Conservation (phyloP, 2,113 vertebrate genomes). For the Lampris incognitus region DNA sequence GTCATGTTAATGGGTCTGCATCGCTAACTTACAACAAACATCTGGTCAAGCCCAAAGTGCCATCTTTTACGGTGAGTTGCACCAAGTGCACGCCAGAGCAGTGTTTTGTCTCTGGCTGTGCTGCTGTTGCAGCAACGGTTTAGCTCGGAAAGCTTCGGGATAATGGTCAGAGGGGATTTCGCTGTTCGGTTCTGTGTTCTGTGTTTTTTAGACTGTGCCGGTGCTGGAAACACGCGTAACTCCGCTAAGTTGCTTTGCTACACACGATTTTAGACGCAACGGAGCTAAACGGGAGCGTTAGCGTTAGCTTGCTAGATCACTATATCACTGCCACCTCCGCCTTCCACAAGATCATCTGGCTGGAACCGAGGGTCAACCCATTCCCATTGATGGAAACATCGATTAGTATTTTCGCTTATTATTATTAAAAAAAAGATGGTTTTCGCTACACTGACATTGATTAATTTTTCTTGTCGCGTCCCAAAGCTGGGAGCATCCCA, state of each 20-base stretch:
- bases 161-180: background rate
- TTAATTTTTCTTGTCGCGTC: too few species aligned
- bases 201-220: background rate
- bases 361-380: slow-evolving; percentile 39
- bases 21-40: slow-evolving; percentile 52
- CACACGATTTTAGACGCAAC: background rate
- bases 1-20: slow-evolving; percentile 63
- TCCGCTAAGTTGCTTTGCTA: background rate
- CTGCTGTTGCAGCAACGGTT: slow-evolving; percentile 46
- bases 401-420: slow-evolving; percentile 2
- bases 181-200: background rate
- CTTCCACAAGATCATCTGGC: slow-evolving; percentile 4
- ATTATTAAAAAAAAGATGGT: background rate
- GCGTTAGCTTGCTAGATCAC: slow-evolving; percentile 62
- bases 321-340: slow-evolving; percentile 19
- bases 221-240: too few species aligned
- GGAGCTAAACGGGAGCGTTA: slow-evolving; percentile 32
- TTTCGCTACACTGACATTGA: background rate
- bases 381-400: slow-evolving; percentile 15
- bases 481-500: too few species aligned
- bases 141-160: slow-evolving; percentile 13
- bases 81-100: slow-evolving; percentile 29
- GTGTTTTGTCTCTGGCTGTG: slow-evolving; percentile 55
- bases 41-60: slow-evolving; percentile 56
- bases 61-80: slow-evolving; percentile 70